These are phyloP conservation scores for Ormyrus pomaceus DNA, from an alignment of 2,888 invertebrate species.

Conservation along the genomic window DNA sequence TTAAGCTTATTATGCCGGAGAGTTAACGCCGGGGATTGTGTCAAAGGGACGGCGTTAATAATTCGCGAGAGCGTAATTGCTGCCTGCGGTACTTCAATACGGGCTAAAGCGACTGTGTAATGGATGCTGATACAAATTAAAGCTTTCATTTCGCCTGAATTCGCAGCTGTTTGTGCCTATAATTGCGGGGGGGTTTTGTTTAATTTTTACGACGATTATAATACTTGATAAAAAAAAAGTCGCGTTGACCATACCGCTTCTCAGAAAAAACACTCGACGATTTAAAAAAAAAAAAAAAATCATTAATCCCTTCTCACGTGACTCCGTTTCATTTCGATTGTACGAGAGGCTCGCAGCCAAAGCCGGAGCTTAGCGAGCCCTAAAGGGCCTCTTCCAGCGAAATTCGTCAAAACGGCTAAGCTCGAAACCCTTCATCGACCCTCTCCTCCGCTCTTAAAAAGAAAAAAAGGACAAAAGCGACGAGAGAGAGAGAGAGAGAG, in stretches of 20 bases:
- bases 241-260: too few species aligned
- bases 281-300: too few species aligned
- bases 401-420: not conserved
- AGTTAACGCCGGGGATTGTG: constrained; percentile 31
- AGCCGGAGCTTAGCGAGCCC: not conserved
- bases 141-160: too few species aligned
- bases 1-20: constrained; percentile 52
- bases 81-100: too few species aligned
- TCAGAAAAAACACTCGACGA: too few species aligned
- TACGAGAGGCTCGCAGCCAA: not conserved
- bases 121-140: not conserved
- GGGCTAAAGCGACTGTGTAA: too few species aligned
- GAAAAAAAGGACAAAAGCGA: not conserved
- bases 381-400: constrained; percentile 15
- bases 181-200: too few species aligned
- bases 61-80: constrained; percentile 50
- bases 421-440: constrained; percentile 4
- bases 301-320: too few species aligned
- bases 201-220: too few species aligned
- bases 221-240: too few species aligned
- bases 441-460: not conserved
- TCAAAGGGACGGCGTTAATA: constrained; percentile 34
- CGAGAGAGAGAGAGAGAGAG: not conserved
- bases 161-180: too few species aligned
- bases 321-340: not conserved